These are phyloP conservation scores for Hucho hucho DNA, from an alignment of 2,113 vertebrate species.

Conservation along the genomic window DNA sequence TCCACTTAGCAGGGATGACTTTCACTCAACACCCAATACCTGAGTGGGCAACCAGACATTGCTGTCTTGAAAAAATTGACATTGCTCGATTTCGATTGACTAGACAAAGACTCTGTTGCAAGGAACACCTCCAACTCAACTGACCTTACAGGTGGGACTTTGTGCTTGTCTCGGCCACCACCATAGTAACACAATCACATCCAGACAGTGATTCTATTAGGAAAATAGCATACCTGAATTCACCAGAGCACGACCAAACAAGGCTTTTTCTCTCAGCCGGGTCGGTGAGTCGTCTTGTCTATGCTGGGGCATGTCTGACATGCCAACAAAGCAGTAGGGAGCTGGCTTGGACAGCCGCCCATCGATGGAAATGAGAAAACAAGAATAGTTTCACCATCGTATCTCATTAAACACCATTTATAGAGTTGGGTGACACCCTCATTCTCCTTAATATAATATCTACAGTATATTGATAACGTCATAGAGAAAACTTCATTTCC, in stretches of 20 bases:
- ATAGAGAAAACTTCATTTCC: neutral
- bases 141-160: slow-evolving; percentile 32
- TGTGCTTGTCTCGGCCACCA: slow-evolving; percentile 2
- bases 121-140: no score
- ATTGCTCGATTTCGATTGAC: no score
- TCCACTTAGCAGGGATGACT: slow-evolving; percentile 43
- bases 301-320: slow-evolving; percentile 54
- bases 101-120: neutral
- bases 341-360: neutral
- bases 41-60: slow-evolving; percentile 19
- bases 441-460: neutral
- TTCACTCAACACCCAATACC: slow-evolving; percentile 31
- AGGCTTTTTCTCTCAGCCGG: slow-evolving; percentile 14
- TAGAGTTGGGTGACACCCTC: no score
- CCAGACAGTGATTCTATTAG: slow-evolving; percentile 40
- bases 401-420: slow-evolving; percentile 21
- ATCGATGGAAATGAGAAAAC: slow-evolving; percentile 22
- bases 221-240: slow-evolving; percentile 31
- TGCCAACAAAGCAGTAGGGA: slow-evolving; percentile 36
- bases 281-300: neutral
- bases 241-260: slow-evolving; percentile 45
- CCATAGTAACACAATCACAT: slow-evolving; percentile 11
- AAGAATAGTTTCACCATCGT: slow-evolving; percentile 24
- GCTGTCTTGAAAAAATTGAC: no score
- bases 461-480: no score